A percentile compares a stretch with the other conserved stretches of the same genome.
These are phyloP conservation scores for Lutjanus argentimaculatus DNA, from an alignment of 2,797 vertebrate species.

Conservation along the genomic window DNA sequence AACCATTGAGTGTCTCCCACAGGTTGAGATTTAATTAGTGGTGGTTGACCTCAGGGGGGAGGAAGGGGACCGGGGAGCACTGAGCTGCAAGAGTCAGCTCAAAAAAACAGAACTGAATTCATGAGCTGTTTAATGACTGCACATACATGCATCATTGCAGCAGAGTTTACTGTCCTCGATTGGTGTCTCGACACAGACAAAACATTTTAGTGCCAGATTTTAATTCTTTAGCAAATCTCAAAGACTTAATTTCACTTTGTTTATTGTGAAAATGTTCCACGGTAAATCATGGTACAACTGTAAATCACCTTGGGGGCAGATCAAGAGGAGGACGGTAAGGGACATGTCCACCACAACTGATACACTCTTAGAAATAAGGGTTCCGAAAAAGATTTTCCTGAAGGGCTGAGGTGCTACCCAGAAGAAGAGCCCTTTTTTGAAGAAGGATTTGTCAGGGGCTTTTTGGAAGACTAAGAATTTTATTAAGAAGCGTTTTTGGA, in stretches of 20 bases:
- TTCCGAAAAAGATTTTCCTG: too few relatives aligned
- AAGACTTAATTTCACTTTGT: not conserved
- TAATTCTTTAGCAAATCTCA: not conserved
- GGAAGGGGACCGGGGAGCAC: not conserved
- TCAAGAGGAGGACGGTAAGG: too few relatives aligned
- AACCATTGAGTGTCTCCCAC: constrained; percentile 49
- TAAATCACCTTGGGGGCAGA: too few relatives aligned
- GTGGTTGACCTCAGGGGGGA: constrained; percentile 35
- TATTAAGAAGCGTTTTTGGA: too few relatives aligned
- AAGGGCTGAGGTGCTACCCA: too few relatives aligned
- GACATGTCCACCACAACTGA: too few relatives aligned
- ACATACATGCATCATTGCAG: constrained; percentile 1
- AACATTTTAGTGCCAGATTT: not conserved
- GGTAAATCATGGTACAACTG: not conserved
- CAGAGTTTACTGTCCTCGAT: not conserved
- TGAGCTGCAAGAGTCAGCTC: not conserved
- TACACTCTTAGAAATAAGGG: too few relatives aligned
- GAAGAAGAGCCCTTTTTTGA: too few relatives aligned
- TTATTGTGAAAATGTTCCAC: not conserved
- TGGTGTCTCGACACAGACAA: not conserved
- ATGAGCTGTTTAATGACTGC: not conserved
- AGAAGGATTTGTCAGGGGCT: too few relatives aligned
- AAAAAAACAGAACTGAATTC: constrained; percentile 20
- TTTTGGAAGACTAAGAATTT: too few relatives aligned
- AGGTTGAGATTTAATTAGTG: constrained; percentile 65